These are phyloP conservation scores for Genyomyrus donnyi DNA, from an alignment of 2,113 vertebrate genomes.

Conservation along the genomic window DNA sequence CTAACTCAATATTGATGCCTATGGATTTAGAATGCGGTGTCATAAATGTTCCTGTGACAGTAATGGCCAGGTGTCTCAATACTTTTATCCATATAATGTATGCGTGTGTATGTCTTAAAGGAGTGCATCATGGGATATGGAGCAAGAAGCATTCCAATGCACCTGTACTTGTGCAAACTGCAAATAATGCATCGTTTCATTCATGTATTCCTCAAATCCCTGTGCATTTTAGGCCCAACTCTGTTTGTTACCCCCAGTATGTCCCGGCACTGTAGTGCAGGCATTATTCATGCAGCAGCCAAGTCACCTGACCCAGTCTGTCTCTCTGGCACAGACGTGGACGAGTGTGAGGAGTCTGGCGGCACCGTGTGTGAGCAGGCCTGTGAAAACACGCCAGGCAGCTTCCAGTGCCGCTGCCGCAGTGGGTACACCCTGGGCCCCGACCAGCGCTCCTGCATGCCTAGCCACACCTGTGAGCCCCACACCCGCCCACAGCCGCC, in stretches of 20 bases:
- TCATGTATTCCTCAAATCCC: not conserved
- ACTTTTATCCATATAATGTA: not conserved
- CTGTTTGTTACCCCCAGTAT: not conserved
- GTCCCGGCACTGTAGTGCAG: not conserved
- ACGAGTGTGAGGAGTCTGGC: constrained; percentile 56
- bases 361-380: constrained; percentile 54
- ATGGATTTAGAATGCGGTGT: not conserved
- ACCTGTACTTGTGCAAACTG: not conserved
- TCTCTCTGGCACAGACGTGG: constrained; percentile 47
- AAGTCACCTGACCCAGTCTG: not conserved
- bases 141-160: not conserved
- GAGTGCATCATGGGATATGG: not conserved
- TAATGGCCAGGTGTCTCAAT: not conserved
- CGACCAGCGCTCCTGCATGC: constrained; percentile 57
- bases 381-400: constrained; percentile 64
- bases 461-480: constrained; percentile 52
- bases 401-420: constrained; percentile 59
- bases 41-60: not conserved
- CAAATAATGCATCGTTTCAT: not conserved
- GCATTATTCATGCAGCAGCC: not conserved
- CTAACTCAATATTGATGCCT: not conserved
- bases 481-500: no score
- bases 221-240: not conserved
- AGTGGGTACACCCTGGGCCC: constrained; percentile 53
- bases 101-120: not conserved